These are phyloP conservation scores for Sinhomidia bicolor DNA, from an alignment of 2,888 invertebrate genomes.

Conservation along the genomic window DNA sequence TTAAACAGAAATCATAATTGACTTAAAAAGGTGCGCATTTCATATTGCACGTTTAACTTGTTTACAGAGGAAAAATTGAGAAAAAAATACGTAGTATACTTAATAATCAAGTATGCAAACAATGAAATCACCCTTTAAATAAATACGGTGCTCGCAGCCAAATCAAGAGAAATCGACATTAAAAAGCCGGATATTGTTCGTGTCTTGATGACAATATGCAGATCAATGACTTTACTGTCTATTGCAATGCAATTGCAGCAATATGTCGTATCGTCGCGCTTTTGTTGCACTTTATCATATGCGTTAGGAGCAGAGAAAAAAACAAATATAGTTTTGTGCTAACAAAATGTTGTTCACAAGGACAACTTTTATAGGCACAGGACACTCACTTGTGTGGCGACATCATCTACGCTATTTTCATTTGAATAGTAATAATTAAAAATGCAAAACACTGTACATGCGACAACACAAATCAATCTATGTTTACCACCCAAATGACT, in stretches of 20 bases:
- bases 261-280: no score
- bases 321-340: background rate
- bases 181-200: constrained; percentile 59
- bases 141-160: background rate
- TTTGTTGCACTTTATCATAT: background rate
- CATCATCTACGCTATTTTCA: no score
- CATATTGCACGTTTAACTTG: background rate
- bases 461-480: no score
- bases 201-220: constrained; percentile 16
- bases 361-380: constrained; percentile 31
- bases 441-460: no score
- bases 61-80: background rate
- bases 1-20: no score
- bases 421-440: no score
- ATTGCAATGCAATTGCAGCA: no score
- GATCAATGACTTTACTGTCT: constrained; percentile 52
- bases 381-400: no score
- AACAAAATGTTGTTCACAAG: background rate
- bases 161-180: constrained; percentile 63
- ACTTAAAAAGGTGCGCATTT: background rate
- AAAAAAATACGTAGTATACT: background rate
- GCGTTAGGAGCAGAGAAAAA: background rate
- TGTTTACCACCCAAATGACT: no score
- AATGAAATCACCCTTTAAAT: background rate
- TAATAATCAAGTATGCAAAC: constrained; percentile 12